Conservation (phyloP, 1,140 invertebrate genomes). For the Neodiprion lecontei region DNA sequence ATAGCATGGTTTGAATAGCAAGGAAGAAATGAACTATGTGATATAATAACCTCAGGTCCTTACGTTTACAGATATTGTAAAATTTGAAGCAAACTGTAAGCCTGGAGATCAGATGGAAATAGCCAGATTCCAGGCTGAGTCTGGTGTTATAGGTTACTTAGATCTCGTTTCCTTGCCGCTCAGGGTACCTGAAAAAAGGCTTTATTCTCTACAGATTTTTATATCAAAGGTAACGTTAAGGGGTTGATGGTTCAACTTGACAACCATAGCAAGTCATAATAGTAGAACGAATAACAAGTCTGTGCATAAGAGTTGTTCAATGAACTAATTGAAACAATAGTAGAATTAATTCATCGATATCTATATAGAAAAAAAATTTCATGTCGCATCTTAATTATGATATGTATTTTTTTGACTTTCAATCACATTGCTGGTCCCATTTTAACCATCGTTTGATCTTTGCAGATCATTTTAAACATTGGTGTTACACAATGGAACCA, state of each 20-base stretch:
- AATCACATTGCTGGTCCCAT: no score
- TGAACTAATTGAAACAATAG: no score
- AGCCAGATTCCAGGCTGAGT: constrained; percentile 38
- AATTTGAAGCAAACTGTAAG: constrained; percentile 27
- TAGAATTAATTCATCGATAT: no score
- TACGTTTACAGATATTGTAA: constrained; percentile 35
- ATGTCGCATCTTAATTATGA: no score
- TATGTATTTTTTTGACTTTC: no score
- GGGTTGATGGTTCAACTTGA: background rate
- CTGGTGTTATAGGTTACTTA: constrained; percentile 41
- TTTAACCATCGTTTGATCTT: background rate
- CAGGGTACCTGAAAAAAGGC: constrained; percentile 32
- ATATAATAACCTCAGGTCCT: background rate
- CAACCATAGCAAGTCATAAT: background rate
- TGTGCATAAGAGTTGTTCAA: no score
- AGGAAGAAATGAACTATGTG: background rate
- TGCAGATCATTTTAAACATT: constrained; percentile 48
- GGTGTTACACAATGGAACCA: constrained; percentile 42
- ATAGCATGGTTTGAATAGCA: background rate
- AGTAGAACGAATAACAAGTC: no score
- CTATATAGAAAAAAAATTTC: no score
- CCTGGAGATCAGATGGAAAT: constrained; percentile 33
- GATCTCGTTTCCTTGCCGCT: constrained; percentile 43
- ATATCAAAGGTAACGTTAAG: constrained; percentile 42
- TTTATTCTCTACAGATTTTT: constrained; percentile 39